Evolutionary conservation across 2,113 vertebrate genomes (phyloP).

Genomic region (Myrmecobius fasciatus): DNA sequence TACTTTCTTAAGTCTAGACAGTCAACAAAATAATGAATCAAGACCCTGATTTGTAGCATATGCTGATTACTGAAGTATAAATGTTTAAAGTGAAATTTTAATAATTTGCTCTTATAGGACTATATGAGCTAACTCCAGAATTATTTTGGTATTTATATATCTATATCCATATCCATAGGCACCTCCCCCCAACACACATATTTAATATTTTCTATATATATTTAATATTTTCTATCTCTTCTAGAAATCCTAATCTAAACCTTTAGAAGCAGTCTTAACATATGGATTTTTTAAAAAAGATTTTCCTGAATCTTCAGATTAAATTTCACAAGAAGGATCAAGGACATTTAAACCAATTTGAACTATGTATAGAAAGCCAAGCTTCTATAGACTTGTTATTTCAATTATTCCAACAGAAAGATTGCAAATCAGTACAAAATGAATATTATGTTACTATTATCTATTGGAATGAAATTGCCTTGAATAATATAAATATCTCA

Average conservation of each 20-base stretch:
- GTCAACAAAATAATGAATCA: neutral
- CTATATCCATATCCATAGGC: too few species aligned
- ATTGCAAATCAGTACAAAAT: slow-evolving; percentile 40
- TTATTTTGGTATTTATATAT: neutral
- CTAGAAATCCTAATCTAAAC: slow-evolving; percentile 1
- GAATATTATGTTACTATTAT: slow-evolving; percentile 3
- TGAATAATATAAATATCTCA: slow-evolving; percentile 39
- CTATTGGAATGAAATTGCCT: slow-evolving; percentile 12
- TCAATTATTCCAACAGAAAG: neutral
- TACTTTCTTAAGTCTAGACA: neutral
- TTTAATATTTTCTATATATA: neutral
- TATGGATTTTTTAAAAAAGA: neutral
- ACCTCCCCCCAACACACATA: too few species aligned
- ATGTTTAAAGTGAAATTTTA: neutral
- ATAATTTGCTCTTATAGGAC: neutral
- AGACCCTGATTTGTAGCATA: neutral
- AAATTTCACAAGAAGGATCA: slow-evolving; percentile 3
- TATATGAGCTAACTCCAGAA: neutral
- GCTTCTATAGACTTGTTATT: neutral
- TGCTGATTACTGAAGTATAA: neutral
- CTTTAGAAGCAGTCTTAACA: slow-evolving; percentile 1
- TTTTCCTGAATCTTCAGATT: slow-evolving; percentile 11
- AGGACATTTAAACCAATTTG: slow-evolving; percentile 20
- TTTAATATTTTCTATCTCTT: neutral
- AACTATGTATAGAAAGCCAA: neutral